phyloP scores from a whole-genome alignment of 2,888 invertebrate species.

The Leptinotarsa peninsularis region DNA sequence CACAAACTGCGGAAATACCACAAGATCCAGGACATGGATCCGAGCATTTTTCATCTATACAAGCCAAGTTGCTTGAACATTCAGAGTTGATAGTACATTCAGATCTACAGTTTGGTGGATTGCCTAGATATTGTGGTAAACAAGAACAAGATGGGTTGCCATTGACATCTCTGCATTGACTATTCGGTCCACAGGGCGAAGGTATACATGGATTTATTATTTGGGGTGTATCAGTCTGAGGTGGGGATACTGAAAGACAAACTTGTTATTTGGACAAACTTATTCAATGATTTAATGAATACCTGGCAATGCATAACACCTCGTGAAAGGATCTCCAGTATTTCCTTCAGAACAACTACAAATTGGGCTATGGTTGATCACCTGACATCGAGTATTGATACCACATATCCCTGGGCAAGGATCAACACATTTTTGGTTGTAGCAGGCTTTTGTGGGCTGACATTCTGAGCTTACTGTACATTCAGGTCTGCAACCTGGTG shows the following conservation, averaged over 20 bases:
- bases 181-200: conserved; percentile 65
- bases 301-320: conserved; percentile 73
- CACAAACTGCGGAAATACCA: conserved; percentile 79
- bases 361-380: conserved; percentile 85
- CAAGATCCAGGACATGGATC: conserved; percentile 89
- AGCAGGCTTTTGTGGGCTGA: conserved; percentile 81
- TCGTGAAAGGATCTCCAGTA: conserved; percentile 85
- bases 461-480: conserved; percentile 87
- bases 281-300: conserved; percentile 47
- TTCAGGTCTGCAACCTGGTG: conserved; percentile 86
- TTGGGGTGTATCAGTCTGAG: conserved; percentile 37
- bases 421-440: conserved; percentile 84
- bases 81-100: conserved; percentile 77
- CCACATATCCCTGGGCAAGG: conserved; percentile 88
- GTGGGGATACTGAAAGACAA: conserved; percentile 36
- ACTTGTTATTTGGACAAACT: background rate
- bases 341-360: conserved; percentile 80
- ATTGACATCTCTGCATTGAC: conserved; percentile 75
- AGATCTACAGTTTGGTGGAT: conserved; percentile 72
- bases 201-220: conserved; percentile 62
- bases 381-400: conserved; percentile 80
- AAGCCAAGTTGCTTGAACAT: conserved; percentile 80
- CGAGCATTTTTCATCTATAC: conserved; percentile 79
- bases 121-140: conserved; percentile 75
- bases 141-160: conserved; percentile 81